Evolutionary conservation across 2,888 invertebrate genomes (phyloP).

Genomic region (Steinernema hermaphroditum): DNA sequence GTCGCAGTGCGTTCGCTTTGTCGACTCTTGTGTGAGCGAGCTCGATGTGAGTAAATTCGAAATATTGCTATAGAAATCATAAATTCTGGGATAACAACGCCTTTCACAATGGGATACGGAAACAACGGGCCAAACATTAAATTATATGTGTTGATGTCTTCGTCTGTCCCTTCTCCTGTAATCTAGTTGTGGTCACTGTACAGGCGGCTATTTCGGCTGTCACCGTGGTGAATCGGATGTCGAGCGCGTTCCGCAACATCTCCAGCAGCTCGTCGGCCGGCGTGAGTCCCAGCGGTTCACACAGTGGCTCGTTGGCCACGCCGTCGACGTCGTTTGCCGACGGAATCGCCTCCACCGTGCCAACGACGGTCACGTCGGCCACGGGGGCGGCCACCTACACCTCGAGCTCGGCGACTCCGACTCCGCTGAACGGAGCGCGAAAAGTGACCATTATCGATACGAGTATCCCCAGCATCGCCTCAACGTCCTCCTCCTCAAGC

Average conservation of each 20-base stretch:
- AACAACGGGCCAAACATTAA: background rate
- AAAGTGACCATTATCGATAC: conserved; percentile 33
- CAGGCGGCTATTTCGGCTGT: conserved; percentile 66
- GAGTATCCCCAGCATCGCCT: conserved; percentile 27
- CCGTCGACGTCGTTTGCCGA: conserved; percentile 16
- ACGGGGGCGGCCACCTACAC: conserved; percentile 4
- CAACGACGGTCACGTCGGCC: conserved; percentile 35
- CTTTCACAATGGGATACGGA: too few relatives aligned
- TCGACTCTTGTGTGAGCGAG: conserved; percentile 13
- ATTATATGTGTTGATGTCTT: conserved; percentile 3
- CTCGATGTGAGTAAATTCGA: background rate
- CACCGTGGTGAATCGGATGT: conserved; percentile 64
- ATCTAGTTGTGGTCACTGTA: conserved; percentile 18
- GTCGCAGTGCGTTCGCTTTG: conserved; percentile 27
- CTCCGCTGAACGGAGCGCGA: conserved; percentile 34
- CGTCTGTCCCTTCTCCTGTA: conserved; percentile 20
- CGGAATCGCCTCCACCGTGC: conserved; percentile 32
- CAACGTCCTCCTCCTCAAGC: conserved; percentile 11
- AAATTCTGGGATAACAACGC: too few relatives aligned
- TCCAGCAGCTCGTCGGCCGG: conserved; percentile 23
- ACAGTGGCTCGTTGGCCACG: conserved; percentile 15
- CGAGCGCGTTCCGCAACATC: conserved; percentile 44
- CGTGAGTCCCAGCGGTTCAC: conserved; percentile 22
- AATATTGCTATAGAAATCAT: too few relatives aligned
- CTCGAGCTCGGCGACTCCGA: conserved; percentile 33